Evolutionary conservation across 2,113 vertebrate genomes (phyloP).

Genomic region (Bufo gargarizans): DNA sequence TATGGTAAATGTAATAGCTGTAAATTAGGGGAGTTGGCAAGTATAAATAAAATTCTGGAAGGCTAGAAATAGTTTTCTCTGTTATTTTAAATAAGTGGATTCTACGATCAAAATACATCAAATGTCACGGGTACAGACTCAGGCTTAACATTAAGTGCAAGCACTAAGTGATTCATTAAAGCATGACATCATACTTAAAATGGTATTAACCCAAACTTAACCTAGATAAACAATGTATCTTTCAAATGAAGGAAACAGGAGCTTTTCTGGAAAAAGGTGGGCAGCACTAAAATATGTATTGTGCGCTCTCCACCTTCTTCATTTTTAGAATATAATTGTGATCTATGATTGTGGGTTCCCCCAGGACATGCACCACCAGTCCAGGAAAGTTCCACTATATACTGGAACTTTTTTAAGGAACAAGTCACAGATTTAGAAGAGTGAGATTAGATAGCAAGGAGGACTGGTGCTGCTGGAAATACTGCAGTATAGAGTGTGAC

Average conservation of each 20-base stretch:
- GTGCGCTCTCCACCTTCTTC: too few relatives aligned
- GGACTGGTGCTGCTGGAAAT: too few relatives aligned
- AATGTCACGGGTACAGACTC: neutral
- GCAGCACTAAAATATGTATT: too few relatives aligned
- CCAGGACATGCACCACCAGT: too few relatives aligned
- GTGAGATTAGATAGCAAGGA: too few relatives aligned
- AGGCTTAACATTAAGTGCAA: neutral
- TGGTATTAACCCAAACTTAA: neutral
- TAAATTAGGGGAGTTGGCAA: neutral
- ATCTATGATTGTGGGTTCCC: too few relatives aligned
- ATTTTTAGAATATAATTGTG: too few relatives aligned
- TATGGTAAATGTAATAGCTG: neutral
- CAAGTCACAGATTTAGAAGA: too few relatives aligned
- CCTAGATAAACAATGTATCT: neutral
- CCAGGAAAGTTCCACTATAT: too few relatives aligned
- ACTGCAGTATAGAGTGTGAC: too few relatives aligned
- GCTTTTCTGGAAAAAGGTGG: too few relatives aligned
- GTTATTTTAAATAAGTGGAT: constrained; percentile 4
- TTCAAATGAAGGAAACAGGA: neutral
- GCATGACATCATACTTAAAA: constrained; percentile 16
- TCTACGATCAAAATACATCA: neutral
- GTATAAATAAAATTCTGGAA: neutral
- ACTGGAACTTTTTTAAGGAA: too few relatives aligned
- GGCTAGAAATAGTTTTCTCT: neutral
- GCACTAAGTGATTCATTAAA: constrained; percentile 6